Conservation (phyloP, 2,888 invertebrate genomes). For the Acrobasis consociella region DNA sequence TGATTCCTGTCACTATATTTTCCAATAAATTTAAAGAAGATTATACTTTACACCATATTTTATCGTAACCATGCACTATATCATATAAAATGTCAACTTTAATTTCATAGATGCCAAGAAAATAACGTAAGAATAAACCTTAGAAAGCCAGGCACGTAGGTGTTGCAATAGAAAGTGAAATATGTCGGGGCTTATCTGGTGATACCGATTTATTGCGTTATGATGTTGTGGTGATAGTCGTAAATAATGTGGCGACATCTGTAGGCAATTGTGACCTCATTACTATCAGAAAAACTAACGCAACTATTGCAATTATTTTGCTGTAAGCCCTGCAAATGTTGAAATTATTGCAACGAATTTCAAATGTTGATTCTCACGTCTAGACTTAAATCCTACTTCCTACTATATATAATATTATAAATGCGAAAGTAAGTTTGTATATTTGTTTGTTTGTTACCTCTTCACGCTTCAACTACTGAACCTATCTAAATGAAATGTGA, state of each 20-base stretch:
- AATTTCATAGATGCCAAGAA: slow-evolving; percentile 17
- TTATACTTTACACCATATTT: neutral
- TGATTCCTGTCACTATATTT: no score
- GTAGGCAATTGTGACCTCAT: neutral
- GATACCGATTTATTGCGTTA: slow-evolving; percentile 55
- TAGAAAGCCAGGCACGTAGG: slow-evolving; percentile 20
- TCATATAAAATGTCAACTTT: slow-evolving; percentile 7
- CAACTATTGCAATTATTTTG: no score
- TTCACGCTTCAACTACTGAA: no score
- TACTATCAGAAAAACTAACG: no score
- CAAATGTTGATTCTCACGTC: no score
- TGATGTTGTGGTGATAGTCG: neutral
- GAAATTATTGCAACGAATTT: no score
- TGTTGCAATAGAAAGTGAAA: slow-evolving; percentile 26
- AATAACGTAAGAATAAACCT: slow-evolving; percentile 32
- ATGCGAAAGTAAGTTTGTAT: no score
- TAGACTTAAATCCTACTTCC: no score
- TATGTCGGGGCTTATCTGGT: slow-evolving; percentile 49
- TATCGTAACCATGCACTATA: slow-evolving; percentile 3
- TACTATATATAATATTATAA: no score
- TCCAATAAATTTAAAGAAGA: neutral
- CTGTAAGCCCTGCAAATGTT: no score
- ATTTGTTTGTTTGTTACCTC: no score
- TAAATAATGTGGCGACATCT: slow-evolving; percentile 16
- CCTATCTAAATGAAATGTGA: no score